Base-by-base conservation (phyloP, 2,113 vertebrate genomes). In the Rhadina sibilatrix region DNA sequence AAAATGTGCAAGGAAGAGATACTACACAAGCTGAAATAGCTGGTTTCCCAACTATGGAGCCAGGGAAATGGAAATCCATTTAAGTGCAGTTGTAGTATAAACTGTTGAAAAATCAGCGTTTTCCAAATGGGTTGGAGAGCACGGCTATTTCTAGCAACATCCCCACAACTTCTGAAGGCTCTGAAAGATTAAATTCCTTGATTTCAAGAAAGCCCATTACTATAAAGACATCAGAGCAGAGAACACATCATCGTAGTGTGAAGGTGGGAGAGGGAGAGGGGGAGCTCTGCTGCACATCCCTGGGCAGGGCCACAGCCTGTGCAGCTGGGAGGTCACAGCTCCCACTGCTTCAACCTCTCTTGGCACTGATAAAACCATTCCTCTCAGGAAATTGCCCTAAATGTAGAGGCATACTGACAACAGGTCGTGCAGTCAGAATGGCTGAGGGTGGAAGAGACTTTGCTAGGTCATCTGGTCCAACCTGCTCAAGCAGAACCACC, bases 231-330 rank as follows among this genome's bases (percentile, higher is more conserved):
- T 61, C 18, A 56, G 44, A 74, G 44, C 24, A 74, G 42, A 69
- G 44, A 74, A 47, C 20, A n/a, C 53, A 24, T 0, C 0, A 1
- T 61, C 20, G 18, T 1, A 1, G 21, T 33, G 24, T 44, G 44
- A 49, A 35, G 8, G 16, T 47, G 10, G 22, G 18, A 87, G 33
- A 49, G 20, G 23, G 52, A 70, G 25, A 14, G 24, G 31, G 28
- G 11, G 18, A 61, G 10, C 0, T 2, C 7, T 66, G 30, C 19
- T 59, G 30, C 19, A 9, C 30, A 10, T 59, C 60, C 27, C 27
- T 42, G 28, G 31, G 33, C 18, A 81, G 44, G 19, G 56, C 16
- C 31, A 50, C 9, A 23, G 57, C 11, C 7, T 15, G 25, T 28
- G 53, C 30, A 21, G 15, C 7, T 53, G 12, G 15, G 56, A 79